Evolutionary conservation across 37 sponge, comb jelly and placozoan genomes (phyloP).

Genomic region (Mnemiopsis leidyi): DNA sequence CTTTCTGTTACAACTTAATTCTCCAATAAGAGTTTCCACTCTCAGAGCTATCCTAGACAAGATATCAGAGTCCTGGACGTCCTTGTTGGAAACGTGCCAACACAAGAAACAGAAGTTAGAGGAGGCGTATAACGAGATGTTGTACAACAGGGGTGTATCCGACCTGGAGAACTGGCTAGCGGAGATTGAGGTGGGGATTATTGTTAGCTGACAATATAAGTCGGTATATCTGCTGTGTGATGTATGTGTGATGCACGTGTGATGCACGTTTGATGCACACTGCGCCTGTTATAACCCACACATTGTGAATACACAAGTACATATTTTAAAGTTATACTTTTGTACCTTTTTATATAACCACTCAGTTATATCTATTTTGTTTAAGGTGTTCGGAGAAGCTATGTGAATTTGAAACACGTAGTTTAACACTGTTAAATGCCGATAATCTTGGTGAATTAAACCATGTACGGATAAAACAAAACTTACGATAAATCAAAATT

Average conservation of each 20-base stretch:
- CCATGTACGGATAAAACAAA: too few species aligned
- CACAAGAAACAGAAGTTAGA: slow-evolving; percentile 84
- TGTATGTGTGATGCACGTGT: background rate
- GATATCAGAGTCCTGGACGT: slow-evolving; percentile 78
- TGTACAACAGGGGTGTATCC: slow-evolving; percentile 80
- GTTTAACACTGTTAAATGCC: too few species aligned
- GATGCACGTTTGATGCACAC: background rate
- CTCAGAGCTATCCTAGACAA: slow-evolving; percentile 9
- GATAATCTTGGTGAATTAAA: too few species aligned
- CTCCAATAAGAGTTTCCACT: background rate
- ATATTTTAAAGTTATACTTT: too few species aligned
- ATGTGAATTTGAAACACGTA: too few species aligned
- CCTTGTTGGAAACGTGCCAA: slow-evolving; percentile 67
- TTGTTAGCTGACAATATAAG: background rate
- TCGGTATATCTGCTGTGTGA: background rate
- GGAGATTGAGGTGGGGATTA: slow-evolving; percentile 68
- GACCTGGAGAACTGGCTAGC: slow-evolving; percentile 87
- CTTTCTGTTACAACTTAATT: background rate
- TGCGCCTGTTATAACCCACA: too few species aligned
- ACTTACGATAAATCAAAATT: too few species aligned
- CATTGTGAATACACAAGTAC: too few species aligned
- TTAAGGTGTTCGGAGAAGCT: too few species aligned
- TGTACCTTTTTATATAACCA: too few species aligned
- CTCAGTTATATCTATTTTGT: too few species aligned
- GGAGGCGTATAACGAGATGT: slow-evolving; percentile 87